Evolutionary conservation across 2,888 invertebrate species (phyloP), one percentile per base, ranked within the genome.

Genomic region (Melinopterus prodromus): DNA sequence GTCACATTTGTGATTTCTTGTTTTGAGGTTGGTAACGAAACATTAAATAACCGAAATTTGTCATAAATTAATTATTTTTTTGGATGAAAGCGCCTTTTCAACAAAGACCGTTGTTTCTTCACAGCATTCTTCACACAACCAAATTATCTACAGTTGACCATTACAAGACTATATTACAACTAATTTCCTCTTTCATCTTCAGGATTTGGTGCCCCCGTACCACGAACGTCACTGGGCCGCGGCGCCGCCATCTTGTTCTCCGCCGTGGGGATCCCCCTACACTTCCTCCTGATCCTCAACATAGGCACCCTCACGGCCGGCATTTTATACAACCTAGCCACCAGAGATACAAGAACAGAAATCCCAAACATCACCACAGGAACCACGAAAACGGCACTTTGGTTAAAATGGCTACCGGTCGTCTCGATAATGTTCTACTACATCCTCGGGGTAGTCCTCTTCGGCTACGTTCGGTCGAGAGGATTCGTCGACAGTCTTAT

Each of bases 161-260:
- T n/a, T n/a, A n/a, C n/a, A n/a, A n/a, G n/a, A n/a, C n/a, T n/a
- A n/a, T n/a, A n/a, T n/a, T n/a, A n/a, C n/a, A n/a, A n/a, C n/a
- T n/a, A n/a, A n/a, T n/a, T n/a, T n/a, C n/a, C n/a, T n/a, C n/a
- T n/a, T n/a, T 71, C 78, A 79, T 81, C 87, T 87, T 2, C 85
- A 94, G 94, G 94, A 82, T 94, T 94, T 84, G 94, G 94, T 0
- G 94, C 94, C 0, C 94, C 94, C 0, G 93, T 94, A 5, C 94
- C 94, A 0, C 91, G 93, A 26, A 94, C 94, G 0, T 86, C 91
- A 4, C 89, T 91, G 84, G 94, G 94, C 0, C 90, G 93, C 81
- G 91, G 91, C 1, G 90, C 92, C 0, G 92, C 93, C 0, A 89
- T 94, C 0, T 84, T 93, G 37, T 94, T 94, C 86, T 93, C 94